Base-by-base conservation (phyloP, 2,113 vertebrate species). In the Seriola aureovittata region DNA sequence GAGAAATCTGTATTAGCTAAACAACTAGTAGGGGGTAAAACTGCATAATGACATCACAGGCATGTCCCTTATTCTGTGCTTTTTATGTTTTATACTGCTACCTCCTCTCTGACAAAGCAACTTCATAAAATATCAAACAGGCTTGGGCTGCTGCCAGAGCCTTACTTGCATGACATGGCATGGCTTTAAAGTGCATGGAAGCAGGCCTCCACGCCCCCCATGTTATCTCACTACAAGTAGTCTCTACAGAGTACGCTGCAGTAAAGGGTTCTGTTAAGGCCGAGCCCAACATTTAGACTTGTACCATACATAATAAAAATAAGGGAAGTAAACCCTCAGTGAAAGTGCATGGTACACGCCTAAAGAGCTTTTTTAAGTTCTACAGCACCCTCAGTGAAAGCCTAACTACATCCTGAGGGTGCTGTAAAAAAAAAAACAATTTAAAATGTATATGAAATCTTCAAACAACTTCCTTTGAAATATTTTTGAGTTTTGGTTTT, bases 151-250 rank as follows among this genome's bases (percentile, higher is more conserved):
- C 78, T 75, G 63, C 59, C 71, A 40, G 46, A 57, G 76, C 60
- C 59, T 50, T 40, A 69, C 81, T 69, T 83, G 93, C 91, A 92
- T 91, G 92, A 80, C 55, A 42, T 54, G 74, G 91, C 93, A 94
- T 93, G 93, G 88, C 85, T 90, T 90, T 71, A 81, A 75, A 67
- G 68, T 85, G 92, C 90, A 92, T 87, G 89, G 71, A 85, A 58
- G 36, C 46, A 69, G 19, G 1, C 29, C 16, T 32, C 46, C 32
- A 16, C 40, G 5, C 17, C 46, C 10, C 9, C n/a, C 7, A 21
- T 34, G 64, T 76, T 89, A 88, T 92, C 90, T 89, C 85, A 89
- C 90, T 82, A 74, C 66, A 91, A 63, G 62, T 55, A 74, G 80
- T 71, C 72, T 84, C 63, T 76, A 8, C 14, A 62, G 32, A 55